phyloP scores from a whole-genome alignment of 2,113 vertebrate genomes.

The Macaca fascicularis region DNA sequence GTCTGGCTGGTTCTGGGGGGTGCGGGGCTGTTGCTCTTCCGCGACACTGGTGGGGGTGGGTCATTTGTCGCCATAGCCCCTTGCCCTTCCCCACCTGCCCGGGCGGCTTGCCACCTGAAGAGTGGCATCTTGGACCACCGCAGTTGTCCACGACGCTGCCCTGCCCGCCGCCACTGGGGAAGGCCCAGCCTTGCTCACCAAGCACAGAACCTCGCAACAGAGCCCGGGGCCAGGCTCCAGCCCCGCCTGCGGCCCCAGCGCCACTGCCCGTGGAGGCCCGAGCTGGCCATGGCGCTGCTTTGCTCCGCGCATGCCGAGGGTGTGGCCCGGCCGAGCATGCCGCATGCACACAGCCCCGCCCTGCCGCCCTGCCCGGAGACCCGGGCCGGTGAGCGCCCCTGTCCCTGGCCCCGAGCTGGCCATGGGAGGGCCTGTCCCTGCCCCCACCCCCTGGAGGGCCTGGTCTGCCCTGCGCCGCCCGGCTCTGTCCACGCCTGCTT shows the following conservation, averaged over 20 bases:
- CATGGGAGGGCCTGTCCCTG: not conserved
- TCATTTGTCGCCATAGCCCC: not conserved
- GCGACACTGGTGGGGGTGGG: not conserved
- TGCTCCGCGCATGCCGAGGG: constrained; percentile 67
- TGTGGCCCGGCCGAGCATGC: constrained; percentile 62
- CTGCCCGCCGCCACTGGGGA: not conserved
- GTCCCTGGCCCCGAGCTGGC: not conserved
- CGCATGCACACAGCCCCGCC: constrained; percentile 47
- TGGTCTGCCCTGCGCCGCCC: not conserved
- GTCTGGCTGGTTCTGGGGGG: not conserved
- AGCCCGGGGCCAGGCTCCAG: not conserved
- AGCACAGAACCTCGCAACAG: constrained; percentile 12
- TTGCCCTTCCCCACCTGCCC: not conserved
- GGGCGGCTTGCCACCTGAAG: not conserved
- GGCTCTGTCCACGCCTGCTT: not conserved
- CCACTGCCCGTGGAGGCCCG: not conserved
- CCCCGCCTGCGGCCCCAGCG: not conserved
- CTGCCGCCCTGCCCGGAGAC: not conserved
- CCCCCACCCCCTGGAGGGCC: not conserved
- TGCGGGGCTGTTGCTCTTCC: not conserved
- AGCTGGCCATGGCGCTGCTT: not conserved
- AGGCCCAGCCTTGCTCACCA: not conserved
- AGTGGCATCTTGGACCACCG: not conserved
- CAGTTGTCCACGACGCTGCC: not conserved
- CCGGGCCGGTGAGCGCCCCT: not conserved